phyloP scores from a whole-genome alignment of 1,140 invertebrate species.

The Melanaphis sacchari region DNA sequence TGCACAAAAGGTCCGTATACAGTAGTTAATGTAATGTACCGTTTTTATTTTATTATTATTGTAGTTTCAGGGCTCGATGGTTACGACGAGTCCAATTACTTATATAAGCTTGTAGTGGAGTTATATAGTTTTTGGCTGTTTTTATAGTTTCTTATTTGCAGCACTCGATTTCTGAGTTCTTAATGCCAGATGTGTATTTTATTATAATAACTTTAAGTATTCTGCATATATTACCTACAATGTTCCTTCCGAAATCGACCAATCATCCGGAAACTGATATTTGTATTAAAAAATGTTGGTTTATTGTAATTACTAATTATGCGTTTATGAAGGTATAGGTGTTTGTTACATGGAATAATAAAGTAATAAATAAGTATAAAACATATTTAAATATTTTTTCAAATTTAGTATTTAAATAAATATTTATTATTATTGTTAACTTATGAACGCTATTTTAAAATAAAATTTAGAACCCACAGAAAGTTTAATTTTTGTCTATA shows the following conservation, averaged over 20 bases:
- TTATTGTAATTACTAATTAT: neutral
- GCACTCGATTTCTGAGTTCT: neutral
- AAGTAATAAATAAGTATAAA: neutral
- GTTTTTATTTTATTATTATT: slow-evolving; percentile 10
- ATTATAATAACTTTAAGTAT: neutral
- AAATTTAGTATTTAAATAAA: neutral
- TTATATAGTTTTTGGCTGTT: neutral
- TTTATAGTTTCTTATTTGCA: slow-evolving; percentile 16
- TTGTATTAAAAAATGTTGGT: neutral
- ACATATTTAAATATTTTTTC: neutral
- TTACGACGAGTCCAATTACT: slow-evolving; percentile 10
- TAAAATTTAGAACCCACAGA: neutral
- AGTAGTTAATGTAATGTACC: neutral
- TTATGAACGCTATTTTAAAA: neutral
- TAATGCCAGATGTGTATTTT: neutral
- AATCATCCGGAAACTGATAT: neutral
- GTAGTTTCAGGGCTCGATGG: neutral
- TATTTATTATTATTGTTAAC: too few species aligned
- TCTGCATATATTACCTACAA: neutral
- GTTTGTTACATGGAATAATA: neutral
- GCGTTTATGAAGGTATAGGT: neutral
- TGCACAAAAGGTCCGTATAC: neutral
- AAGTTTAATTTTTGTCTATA: neutral
- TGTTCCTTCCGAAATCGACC: neutral
- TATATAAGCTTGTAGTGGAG: neutral